Percentiles rank a stretch among this genome's conserved stretches.
Conservation (phyloP, 1,140 invertebrate genomes). For the Leptinotarsa defecta region DNA sequence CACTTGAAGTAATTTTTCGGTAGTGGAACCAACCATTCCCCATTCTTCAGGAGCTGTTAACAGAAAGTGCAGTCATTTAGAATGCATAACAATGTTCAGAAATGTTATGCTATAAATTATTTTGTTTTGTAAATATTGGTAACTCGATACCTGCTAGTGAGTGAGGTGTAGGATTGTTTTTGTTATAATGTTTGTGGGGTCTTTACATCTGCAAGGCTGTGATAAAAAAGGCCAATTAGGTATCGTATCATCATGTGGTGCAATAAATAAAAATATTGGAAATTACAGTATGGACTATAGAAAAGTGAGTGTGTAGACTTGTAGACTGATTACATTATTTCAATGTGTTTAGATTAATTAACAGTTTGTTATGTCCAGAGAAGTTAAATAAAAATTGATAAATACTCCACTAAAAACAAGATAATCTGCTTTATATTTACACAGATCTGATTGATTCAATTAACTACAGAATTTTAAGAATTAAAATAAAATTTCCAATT, state of each 20-base stretch:
- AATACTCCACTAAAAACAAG: too few species aligned
- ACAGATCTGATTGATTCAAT: too few species aligned
- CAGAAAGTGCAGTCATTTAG: slow-evolving; percentile 34
- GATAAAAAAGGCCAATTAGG: neutral
- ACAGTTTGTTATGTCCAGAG: too few species aligned
- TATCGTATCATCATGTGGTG: neutral
- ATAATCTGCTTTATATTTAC: too few species aligned
- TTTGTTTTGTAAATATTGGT: slow-evolving; percentile 20
- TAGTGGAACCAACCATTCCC: slow-evolving; percentile 58
- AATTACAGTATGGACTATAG: too few species aligned
- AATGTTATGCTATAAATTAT: slow-evolving; percentile 20
- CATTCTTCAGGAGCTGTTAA: slow-evolving; percentile 52
- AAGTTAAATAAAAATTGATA: too few species aligned
- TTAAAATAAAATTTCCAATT: too few species aligned
- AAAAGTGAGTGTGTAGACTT: too few species aligned
- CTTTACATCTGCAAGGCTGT: neutral
- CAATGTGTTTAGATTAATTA: too few species aligned
- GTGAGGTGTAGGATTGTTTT: neutral
- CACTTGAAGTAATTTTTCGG: slow-evolving; percentile 57
- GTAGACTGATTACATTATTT: too few species aligned
- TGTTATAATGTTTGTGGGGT: neutral
- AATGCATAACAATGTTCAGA: slow-evolving; percentile 32
- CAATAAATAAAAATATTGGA: too few species aligned
- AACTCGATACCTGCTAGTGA: slow-evolving; percentile 8
- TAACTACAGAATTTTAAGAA: too few species aligned